Base-by-base conservation (phyloP, 2,113 vertebrate species). In the Mirounga angustirostris region DNA sequence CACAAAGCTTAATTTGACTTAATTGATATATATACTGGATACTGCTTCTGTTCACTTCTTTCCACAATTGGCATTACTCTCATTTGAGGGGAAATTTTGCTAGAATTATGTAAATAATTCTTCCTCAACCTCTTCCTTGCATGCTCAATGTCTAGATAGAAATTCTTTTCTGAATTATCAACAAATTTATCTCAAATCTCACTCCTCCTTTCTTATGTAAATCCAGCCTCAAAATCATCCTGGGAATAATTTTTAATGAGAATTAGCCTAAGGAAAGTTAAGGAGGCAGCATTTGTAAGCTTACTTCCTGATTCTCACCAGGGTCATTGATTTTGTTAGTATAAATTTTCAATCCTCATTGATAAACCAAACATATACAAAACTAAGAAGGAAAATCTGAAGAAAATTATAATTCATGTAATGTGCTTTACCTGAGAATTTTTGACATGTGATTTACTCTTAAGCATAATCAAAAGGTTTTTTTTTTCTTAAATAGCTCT, bases 161-260 rank as follows among this genome's bases (percentile, higher is more conserved):
- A 93, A 24, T 78, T 40, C 0, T 56, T 80, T 88, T 63, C 19
- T 84, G 7, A 92, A 82, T 85, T 73, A 61, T 79, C 50, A 65
- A 5, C 33, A 69, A 50, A 22, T 50, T 36, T 89, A 36, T 46
- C 10, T 50, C 18, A 46, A 26, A 36, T 22, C 11, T 84, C 28
- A 58, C 5, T 89, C 26, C 50, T 94, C 22, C 43, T 73, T 82
- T 87, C 28, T n/a, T 36, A 18, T 13, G 16, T 59, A 52, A 18
- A 85, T 9, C 7, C 28, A 78, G 6, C 24, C 7, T 89, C n/a
- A 63, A 26, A 43, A 61, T 65, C 30, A 93, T 56, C 14, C 7
- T 88, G 22, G 52, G 46, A 63, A 84, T 73, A 81, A 76, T 88
- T 85, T 91, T 82, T 36, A 93, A 56, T 73, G 16, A 93, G 74